Percentiles rank a stretch among this genome's conserved stretches.
phyloP scores from a whole-genome alignment of 2,888 invertebrate species.

The Cryptocephalus primarius region DNA sequence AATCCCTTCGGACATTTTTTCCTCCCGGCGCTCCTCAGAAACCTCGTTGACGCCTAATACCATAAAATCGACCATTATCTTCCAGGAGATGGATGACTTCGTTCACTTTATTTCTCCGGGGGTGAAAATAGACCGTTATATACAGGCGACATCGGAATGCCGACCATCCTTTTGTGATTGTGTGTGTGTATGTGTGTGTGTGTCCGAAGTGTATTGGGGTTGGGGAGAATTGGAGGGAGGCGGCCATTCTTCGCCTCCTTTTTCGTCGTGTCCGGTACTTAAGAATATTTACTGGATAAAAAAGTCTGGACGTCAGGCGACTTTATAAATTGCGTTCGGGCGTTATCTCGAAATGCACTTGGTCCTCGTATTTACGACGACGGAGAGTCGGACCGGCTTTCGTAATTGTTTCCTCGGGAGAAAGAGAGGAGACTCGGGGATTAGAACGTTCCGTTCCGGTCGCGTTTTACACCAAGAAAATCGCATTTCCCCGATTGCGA shows the following conservation, averaged over 20 bases:
- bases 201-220: slow-evolving; percentile 13
- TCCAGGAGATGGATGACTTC: not conserved
- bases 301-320: slow-evolving; percentile 18
- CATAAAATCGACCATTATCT: not conserved
- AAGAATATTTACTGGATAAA: slow-evolving; percentile 33
- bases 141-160: not conserved
- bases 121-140: not conserved
- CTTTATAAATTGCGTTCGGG: slow-evolving; percentile 16
- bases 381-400: no score
- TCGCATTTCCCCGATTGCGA: no score
- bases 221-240: slow-evolving; percentile 7
- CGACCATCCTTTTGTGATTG: slow-evolving; percentile 16
- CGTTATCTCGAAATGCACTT: no score
- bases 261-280: slow-evolving; percentile 33
- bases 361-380: no score
- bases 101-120: not conserved
- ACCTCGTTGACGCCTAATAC: not conserved
- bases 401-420: no score
- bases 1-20: no score
- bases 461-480: no score
- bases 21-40: not conserved
- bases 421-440: no score
- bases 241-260: slow-evolving; percentile 6
- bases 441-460: no score
- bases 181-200: slow-evolving; percentile 15